Base-by-base conservation (phyloP, 2,797 vertebrate genomes). In the Danio choprae region DNA sequence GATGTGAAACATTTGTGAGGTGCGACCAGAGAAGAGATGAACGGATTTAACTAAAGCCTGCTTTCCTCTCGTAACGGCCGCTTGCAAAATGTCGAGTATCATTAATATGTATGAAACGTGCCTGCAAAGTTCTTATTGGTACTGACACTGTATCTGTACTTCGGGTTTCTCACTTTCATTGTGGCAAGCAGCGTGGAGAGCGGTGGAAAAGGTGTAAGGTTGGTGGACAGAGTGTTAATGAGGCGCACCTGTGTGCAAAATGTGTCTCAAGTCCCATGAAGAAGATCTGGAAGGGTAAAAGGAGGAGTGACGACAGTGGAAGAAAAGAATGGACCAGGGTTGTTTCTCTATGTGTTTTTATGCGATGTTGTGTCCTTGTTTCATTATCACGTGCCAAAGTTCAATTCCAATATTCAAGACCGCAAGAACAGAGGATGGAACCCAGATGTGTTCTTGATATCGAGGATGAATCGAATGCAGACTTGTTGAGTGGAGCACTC, bases 21-120 rank as follows among this genome's bases (percentile, higher is more conserved):
- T 59, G 65, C 41, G 12, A 60, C 76, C n/a, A 8, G 29, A 44
- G 36, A 74, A 43, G 44, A 60, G 44, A 65, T 44, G 15, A 56
- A 44, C 40, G 5, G 53, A 63, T 74, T 62, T 74, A 74, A 63
- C 56, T 48, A 15, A 62, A 74, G 10, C 58, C 29, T 74, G 11
- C 44, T 62, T 40, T 74, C 56, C 44, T 40, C 15, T 18, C 41
- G n/a, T 7, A 44, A 29, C 13, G 3, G 70, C 12, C 40, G 22
- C 70, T 56, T 6, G 11, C 16, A 50, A 62, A 62, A 74, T 74
- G 46, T 74, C 7, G 0, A 74, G 46, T 18, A 20, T 18, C 29
- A 74, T 74, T 20, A 50, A 62, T 38, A 74, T 50, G 72, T 38
- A 74, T 50, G 43, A 74, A 36, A 38, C 16, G 20, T 36, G 22